These are phyloP conservation scores for Rhea pennata DNA, from an alignment of 2,113 vertebrate genomes.

Conservation along the genomic window DNA sequence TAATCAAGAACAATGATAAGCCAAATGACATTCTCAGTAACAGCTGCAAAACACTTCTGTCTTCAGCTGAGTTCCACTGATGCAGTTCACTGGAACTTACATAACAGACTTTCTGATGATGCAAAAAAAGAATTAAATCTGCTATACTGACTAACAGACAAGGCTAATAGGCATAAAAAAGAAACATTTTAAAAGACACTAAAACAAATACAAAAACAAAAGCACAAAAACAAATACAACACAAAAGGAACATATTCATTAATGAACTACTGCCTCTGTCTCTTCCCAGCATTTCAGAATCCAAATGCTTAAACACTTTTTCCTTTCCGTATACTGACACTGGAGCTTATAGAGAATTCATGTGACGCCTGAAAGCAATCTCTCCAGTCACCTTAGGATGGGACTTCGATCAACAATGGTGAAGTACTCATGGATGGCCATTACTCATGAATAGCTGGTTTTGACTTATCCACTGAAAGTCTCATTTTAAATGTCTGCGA, in stretches of 20 bases:
- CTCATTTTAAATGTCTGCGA: neutral
- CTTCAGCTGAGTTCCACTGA: neutral
- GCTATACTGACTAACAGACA: neutral
- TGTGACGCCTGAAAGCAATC: neutral
- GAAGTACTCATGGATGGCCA: neutral
- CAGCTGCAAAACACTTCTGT: neutral
- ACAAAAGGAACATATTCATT: neutral
- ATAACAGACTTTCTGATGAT: neutral
- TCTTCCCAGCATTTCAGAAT: neutral
- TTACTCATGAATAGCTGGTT: neutral
- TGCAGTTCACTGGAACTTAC: neutral
- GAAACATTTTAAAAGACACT: neutral
- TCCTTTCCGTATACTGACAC: neutral
- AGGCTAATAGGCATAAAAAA: neutral
- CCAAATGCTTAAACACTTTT: neutral
- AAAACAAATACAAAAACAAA: neutral
- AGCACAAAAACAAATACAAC: neutral
- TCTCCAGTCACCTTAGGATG: neutral
- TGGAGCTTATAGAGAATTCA: neutral
- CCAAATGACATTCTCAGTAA: neutral
- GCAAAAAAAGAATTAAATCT: neutral
- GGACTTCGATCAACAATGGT: neutral
- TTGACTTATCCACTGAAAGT: neutral
- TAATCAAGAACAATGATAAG: neutral
- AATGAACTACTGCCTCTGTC: neutral